phyloP scores from a whole-genome alignment of 2,113 vertebrate genomes.

The Motacilla tschutschensis region DNA sequence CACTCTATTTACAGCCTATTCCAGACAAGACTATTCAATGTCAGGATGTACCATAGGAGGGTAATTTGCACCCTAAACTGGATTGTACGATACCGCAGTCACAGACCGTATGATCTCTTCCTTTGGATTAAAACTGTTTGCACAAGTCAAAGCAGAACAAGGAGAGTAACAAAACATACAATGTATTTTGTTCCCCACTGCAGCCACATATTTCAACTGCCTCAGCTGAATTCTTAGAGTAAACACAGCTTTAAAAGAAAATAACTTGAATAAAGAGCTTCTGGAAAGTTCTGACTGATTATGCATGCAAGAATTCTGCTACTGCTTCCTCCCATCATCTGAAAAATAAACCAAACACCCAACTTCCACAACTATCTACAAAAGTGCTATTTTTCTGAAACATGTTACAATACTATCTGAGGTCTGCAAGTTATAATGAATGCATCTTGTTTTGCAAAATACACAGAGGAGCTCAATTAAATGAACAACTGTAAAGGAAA shows the following conservation, averaged over 20 bases:
- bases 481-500: slow-evolving; percentile 60
- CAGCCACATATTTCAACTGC: slow-evolving; percentile 56
- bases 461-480: slow-evolving; percentile 60
- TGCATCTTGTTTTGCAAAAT: slow-evolving; percentile 57
- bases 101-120: not conserved
- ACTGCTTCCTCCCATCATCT: slow-evolving; percentile 42
- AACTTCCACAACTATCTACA: slow-evolving; percentile 39
- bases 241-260: slow-evolving; percentile 65
- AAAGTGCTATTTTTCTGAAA: slow-evolving; percentile 20
- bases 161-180: slow-evolving; percentile 44
- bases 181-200: slow-evolving; percentile 10
- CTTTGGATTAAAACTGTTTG: slow-evolving; percentile 37
- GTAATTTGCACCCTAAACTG: not conserved
- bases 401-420: slow-evolving; percentile 21
- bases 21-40: not conserved
- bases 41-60: not conserved
- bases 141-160: slow-evolving; percentile 48
- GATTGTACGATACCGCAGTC: not conserved
- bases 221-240: slow-evolving; percentile 49
- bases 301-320: slow-evolving; percentile 55
- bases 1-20: not conserved
- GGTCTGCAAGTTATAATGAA: slow-evolving; percentile 34
- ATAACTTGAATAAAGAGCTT: slow-evolving; percentile 54
- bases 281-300: slow-evolving; percentile 60
- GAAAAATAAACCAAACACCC: slow-evolving; percentile 55